Percentiles rank a stretch among this genome's conserved stretches.
phyloP scores from a whole-genome alignment of 2,888 invertebrate species.

The Scaeva pyrastri region DNA sequence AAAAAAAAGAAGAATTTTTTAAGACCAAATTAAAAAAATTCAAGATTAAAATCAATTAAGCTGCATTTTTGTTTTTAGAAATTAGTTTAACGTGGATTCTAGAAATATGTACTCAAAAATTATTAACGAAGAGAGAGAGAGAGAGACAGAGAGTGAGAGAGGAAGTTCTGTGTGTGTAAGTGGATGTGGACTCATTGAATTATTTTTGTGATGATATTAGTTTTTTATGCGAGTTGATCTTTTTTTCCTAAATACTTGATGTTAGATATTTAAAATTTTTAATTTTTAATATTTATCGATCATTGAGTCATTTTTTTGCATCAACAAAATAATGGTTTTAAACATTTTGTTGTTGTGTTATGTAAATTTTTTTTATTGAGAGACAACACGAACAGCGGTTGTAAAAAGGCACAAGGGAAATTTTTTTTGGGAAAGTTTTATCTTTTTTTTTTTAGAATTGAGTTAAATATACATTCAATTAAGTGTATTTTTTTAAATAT shows the following conservation, averaged over 20 bases:
- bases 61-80: not conserved
- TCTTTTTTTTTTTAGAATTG: conserved; percentile 63
- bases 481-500: conserved; percentile 29
- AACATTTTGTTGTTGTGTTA: conserved; percentile 36
- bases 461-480: conserved; percentile 63
- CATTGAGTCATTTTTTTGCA: conserved; percentile 45
- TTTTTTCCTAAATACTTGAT: conserved; percentile 41
- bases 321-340: conserved; percentile 43
- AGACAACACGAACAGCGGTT: conserved; percentile 77
- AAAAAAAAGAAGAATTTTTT: not conserved
- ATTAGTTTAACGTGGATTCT: conserved; percentile 2
- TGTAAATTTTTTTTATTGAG: conserved; percentile 71
- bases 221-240: conserved; percentile 33
- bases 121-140: not conserved
- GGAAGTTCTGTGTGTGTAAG: conserved; percentile 52
- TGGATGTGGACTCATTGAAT: conserved; percentile 33
- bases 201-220: not conserved
- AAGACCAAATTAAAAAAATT: not conserved
- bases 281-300: conserved; percentile 10
- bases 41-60: not conserved
- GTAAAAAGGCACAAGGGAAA: conserved; percentile 79
- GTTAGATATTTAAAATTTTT: conserved; percentile 20
- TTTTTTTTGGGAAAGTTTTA: conserved; percentile 75
- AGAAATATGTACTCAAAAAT: conserved; percentile 12
- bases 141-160: not conserved